phyloP scores from a whole-genome alignment of 2,113 vertebrate genomes.

The Onychostoma macrolepis region DNA sequence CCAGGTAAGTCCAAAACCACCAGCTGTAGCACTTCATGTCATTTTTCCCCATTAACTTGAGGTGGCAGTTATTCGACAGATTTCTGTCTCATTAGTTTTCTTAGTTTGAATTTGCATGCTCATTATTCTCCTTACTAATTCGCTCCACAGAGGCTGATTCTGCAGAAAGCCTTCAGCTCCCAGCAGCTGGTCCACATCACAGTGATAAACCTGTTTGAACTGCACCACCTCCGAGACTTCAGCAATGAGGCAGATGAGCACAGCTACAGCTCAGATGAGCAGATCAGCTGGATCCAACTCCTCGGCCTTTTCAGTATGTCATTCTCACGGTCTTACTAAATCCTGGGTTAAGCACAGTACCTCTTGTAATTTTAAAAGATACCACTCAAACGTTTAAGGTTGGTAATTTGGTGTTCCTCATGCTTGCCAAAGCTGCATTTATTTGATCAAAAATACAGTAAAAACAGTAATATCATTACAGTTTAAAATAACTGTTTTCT shows the following conservation, averaged over 20 bases:
- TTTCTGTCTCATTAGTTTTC: conserved; percentile 1
- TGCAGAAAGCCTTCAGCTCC: conserved; percentile 95
- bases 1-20: conserved; percentile 77
- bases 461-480: neutral
- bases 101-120: neutral
- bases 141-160: conserved; percentile 84
- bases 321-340: neutral
- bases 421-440: neutral
- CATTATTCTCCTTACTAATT: neutral
- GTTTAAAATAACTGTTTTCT: neutral
- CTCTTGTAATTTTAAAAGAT: neutral
- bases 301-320: conserved; percentile 93
- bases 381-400: neutral
- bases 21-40: neutral
- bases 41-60: neutral
- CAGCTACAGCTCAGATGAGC: conserved; percentile 84
- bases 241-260: conserved; percentile 83
- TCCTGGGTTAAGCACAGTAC: neutral
- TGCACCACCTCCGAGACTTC: conserved; percentile 94
- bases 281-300: conserved; percentile 93
- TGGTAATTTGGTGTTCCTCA: too few relatives aligned
- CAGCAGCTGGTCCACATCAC: conserved; percentile 98
- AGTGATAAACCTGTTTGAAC: conserved; percentile 96
- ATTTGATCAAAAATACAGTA: neutral
- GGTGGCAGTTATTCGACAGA: neutral